These are phyloP conservation scores for Galaxea fascicularis DNA, from an alignment of 92 coral and sea anemone genomes.

Conservation along the genomic window DNA sequence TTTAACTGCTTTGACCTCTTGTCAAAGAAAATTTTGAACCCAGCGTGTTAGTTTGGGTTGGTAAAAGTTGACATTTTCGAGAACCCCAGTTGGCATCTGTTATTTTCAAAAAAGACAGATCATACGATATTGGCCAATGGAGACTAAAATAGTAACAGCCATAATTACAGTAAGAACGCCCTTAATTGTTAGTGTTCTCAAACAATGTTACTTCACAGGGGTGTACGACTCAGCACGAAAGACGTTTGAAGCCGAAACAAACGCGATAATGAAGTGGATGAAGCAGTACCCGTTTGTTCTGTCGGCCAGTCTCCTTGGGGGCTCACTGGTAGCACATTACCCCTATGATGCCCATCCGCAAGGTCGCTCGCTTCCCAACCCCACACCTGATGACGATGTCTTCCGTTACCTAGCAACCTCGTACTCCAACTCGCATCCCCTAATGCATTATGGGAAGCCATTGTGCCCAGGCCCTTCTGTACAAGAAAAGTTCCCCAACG, in stretches of 20 bases:
- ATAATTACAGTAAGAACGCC: too few relatives aligned
- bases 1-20: too few relatives aligned
- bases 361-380: conserved; percentile 68
- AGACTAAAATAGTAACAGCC: too few relatives aligned
- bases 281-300: conserved; percentile 83
- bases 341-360: conserved; percentile 85
- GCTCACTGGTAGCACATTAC: conserved; percentile 86
- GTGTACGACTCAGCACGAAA: conserved; percentile 49
- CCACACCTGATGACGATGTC: conserved; percentile 91
- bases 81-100: too few relatives aligned
- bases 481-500: conserved; percentile 78
- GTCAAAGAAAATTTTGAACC: too few relatives aligned
- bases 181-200: background rate
- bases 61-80: too few relatives aligned
- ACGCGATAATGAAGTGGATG: conserved; percentile 85
- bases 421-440: conserved; percentile 90
- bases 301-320: conserved; percentile 93
- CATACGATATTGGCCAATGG: too few relatives aligned
- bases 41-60: too few relatives aligned
- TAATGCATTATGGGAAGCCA: conserved; percentile 98
- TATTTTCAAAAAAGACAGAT: too few relatives aligned
- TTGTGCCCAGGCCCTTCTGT: conserved; percentile 94
- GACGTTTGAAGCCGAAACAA: conserved; percentile 78
- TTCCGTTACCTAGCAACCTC: conserved; percentile 86
- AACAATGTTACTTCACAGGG: conserved; percentile 42